Evolutionary conservation across 1,140 invertebrate genomes (phyloP), one percentile per base, ranked within the genome.

Genomic region (Argopecten irradians): DNA sequence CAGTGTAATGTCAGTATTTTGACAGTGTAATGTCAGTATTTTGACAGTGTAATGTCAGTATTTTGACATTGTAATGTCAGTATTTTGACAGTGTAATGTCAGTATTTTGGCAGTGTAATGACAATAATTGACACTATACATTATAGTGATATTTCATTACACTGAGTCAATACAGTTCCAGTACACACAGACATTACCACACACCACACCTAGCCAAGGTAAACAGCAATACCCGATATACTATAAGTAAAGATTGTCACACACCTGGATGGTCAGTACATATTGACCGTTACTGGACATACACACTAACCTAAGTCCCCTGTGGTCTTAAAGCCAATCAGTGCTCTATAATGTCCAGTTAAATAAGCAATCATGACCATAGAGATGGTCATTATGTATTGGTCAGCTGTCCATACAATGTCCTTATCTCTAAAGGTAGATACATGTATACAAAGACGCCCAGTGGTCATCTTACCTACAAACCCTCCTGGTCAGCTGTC

Each of bases 341-440:
- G 55, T 28, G 55, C 55, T 28, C 22, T 71, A n/a, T n/a, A 71
- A 71, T 71, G 55, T 71, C n/a, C 55, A 71, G 55, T 71, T 71
- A 71, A 71, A 71, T 71, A 71, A 71, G 55, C 55, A 71, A 55
- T 55, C 16, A 19, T 22, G 13, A 8, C 55, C 11, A 7, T n/a
- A 71, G 55, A 71, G n/a, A 71, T 71, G 55, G 55, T 71, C 55
- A 71, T 71, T 71, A 71, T 71, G 55, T 71, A 71, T n/a, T 46
- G 43, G 43, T 46, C 43, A 19, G 13, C 22, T 11, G 43, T 19
- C 43, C 9, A 71, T n/a, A 71, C 19, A 28, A 28, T 71, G 55
- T 71, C 5, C 22, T n/a, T n/a, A 14, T 46, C 43, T 19, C 43
- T 46, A 71, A 28, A 71, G 55, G 55, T 71, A 71, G 55, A 71